A percentile compares a stretch with the other conserved stretches of the same genome.
phyloP scores from a whole-genome alignment of 2,888 invertebrate species.

The Drosophila subquinaria region DNA sequence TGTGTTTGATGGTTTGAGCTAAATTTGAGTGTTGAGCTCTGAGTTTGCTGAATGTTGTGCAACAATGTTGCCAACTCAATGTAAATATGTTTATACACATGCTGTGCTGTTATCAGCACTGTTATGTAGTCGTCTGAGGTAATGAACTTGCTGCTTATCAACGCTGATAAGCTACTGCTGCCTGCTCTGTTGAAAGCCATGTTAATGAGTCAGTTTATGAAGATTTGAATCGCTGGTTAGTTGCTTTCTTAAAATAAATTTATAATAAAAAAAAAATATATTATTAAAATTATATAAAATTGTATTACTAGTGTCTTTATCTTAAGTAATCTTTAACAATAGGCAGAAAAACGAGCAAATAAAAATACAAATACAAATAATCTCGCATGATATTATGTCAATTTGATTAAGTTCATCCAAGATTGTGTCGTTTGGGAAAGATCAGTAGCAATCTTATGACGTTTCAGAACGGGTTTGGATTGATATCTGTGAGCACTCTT shows the following conservation, averaged over 20 bases:
- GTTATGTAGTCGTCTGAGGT: neutral
- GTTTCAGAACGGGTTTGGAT: no score
- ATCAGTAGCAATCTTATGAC: no score
- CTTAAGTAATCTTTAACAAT: no score
- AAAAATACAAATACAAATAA: no score
- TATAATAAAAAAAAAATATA: no score
- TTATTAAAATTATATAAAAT: no score
- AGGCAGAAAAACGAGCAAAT: no score
- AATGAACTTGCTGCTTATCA: constrained; percentile 1
- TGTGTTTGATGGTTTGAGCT: constrained; percentile 33
- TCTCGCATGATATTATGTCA: no score
- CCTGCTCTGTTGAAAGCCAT: neutral
- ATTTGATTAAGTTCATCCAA: no score
- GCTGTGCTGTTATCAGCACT: neutral
- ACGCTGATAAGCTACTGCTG: constrained; percentile 27
- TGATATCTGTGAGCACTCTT: no score
- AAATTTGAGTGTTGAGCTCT: neutral
- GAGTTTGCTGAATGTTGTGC: constrained; percentile 34
- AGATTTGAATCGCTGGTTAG: neutral
- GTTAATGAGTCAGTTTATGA: constrained; percentile 1
- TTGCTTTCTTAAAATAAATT: neutral
- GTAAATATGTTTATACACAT: constrained; percentile 5
- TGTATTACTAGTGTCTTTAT: no score
- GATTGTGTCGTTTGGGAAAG: no score
- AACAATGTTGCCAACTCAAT: constrained; percentile 42